Base-by-base conservation (phyloP, 1,140 invertebrate species). In the Drosophila busckii region DNA sequence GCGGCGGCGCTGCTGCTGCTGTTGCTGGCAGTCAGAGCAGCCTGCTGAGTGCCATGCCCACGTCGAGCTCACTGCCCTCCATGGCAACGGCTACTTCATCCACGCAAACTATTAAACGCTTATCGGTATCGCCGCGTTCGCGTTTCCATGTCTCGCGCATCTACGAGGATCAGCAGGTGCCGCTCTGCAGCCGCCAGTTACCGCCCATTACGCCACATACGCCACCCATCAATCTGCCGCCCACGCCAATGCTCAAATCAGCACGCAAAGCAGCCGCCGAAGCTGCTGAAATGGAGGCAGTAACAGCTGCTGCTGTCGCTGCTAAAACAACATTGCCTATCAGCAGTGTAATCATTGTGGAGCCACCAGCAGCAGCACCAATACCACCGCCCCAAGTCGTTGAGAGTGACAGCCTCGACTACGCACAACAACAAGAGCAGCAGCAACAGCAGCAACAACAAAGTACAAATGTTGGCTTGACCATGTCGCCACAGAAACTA, bases 31-130 rank as follows among this genome's bases (percentile, higher is more conserved):
- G 75, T 13, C 75, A 69, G 17, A 69, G 59, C 23, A 73, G 63
- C 17, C 34, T 53, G n/a, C n/a, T n/a, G 0, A 53, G 54, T 34
- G 23, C 53, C 1, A 54, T 86, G 41, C 70, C 84, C 28, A 83
- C 84, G 12, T 86, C 84, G 7, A 86, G 70, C 15, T 86, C 84
- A 15, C 32, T 86, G 59, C 84, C 84, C 8, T 82, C 84, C 31
- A 86, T 86, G 84, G 84, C 84, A 8, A 73, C 73, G 5, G 70
- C 68, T 4, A 84, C 84, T 4, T 86, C 84, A 17, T 86, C 84
- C 2, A 83, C 84, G 0, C 84, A 86, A 62, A 86, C 84, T 0
- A 37, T 86, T 0, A 86, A 86, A 23, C 67, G 84, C 3, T 37
- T 83, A 3, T 82, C 84, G 3, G 65, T 70, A 1, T 86, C 80